A percentile compares a stretch with the other conserved stretches of the same genome.
phyloP scores from a whole-genome alignment of 1,140 invertebrate genomes.

The Apis dorsata region DNA sequence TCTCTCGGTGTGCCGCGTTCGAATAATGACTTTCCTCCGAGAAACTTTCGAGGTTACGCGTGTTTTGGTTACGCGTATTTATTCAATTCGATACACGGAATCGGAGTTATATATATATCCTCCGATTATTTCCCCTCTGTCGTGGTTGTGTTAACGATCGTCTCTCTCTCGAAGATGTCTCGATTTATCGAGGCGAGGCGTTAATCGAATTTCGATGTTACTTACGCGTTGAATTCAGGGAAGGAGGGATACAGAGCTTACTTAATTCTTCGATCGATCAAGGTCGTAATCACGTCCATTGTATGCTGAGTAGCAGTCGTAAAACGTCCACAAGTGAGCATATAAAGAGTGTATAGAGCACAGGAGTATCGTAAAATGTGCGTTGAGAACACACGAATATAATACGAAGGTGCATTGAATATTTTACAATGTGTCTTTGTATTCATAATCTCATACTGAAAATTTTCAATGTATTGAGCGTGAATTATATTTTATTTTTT shows the following conservation, averaged over 20 bases:
- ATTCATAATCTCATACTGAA: too few relatives aligned
- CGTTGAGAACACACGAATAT: too few relatives aligned
- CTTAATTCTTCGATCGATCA: slow-evolving; percentile 1
- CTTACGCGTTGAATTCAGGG: slow-evolving; percentile 12
- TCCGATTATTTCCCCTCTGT: background rate
- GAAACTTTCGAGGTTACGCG: background rate
- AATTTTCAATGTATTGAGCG: too few relatives aligned
- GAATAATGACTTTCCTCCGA: slow-evolving; percentile 33
- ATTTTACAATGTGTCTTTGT: too few relatives aligned
- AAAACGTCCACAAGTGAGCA: slow-evolving; percentile 13
- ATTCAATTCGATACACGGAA: slow-evolving; percentile 26
- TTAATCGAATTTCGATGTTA: slow-evolving; percentile 22
- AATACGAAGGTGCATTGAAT: too few relatives aligned
- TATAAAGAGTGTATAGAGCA: slow-evolving; percentile 16
- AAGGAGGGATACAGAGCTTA: background rate
- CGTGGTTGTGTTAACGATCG: background rate
- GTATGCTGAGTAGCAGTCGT: slow-evolving; percentile 16
- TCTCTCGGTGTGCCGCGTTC: background rate
- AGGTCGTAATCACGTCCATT: slow-evolving; percentile 8
- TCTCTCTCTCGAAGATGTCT: background rate
- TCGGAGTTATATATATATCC: slow-evolving; percentile 2
- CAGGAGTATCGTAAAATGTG: slow-evolving; percentile 8
- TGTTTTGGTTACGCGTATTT: slow-evolving; percentile 28
- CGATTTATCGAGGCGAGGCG: background rate
- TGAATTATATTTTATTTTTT: too few relatives aligned